Conservation (phyloP, 2,113 vertebrate genomes). For the Tragelaphus strepsiceros region DNA sequence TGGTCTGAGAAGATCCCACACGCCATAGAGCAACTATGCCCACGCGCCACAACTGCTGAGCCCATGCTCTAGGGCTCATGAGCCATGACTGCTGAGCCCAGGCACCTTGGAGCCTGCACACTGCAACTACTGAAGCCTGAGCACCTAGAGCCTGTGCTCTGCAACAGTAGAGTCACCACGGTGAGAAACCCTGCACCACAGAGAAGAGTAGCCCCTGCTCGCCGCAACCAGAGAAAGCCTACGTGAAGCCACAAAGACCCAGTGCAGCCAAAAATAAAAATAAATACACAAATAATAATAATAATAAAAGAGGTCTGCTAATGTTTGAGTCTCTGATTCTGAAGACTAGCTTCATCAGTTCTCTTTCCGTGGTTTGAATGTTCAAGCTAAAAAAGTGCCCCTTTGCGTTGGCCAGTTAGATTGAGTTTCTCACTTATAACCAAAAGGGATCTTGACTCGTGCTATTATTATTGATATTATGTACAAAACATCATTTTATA, state of each 20-base stretch:
- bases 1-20: background rate
- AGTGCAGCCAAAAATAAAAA: background rate
- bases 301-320: background rate
- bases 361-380: background rate
- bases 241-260: background rate
- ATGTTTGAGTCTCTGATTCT: background rate
- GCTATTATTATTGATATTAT: background rate
- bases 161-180: fast-evolving
- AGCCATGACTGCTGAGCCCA: background rate
- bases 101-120: background rate
- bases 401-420: background rate
- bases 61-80: background rate
- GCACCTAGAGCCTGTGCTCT: background rate
- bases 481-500: background rate
- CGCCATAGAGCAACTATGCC: background rate
- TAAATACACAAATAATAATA: background rate
- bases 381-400: background rate
- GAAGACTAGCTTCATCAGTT: background rate
- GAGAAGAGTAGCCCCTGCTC: background rate
- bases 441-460: background rate
- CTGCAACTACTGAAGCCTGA: background rate
- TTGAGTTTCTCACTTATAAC: background rate
- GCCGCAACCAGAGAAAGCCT: background rate
- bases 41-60: background rate
- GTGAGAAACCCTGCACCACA: fast-evolving